Base-by-base conservation (phyloP, 2,797 vertebrate species). In the Coregonus suidteri region DNA sequence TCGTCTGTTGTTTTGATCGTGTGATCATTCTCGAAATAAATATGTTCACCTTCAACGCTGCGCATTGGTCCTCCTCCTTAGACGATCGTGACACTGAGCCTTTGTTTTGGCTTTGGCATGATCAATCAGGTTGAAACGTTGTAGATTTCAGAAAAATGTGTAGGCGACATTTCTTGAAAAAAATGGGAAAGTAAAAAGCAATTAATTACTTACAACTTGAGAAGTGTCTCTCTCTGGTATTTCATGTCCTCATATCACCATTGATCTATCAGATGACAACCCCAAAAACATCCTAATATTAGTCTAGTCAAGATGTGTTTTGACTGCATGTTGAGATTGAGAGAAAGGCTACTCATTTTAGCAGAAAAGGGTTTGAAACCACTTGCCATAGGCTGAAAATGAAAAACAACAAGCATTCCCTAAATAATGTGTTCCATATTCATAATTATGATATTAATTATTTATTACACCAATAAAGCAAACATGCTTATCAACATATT, bases 401-500 rank as follows among this genome's bases (percentile, higher is more conserved):
- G 35, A 35, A 35, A 35, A 35, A 35, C 35, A 35, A 35, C 35
- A 35, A 35, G 35, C 35, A 35, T 35, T 35, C 35, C 4, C 59
- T 64, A 64, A n/a, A 64, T 64, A n/a, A 11, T 64, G 20, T 64
- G 53, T 54, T 54, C 53, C 53, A 68, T 68, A 37, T 37, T 68
- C 16, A 68, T 67, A 35, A 68, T 16, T 35, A 34, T 67, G 15
- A 18, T 7, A 67, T 31, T 35, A 7, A 66, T 66, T 67, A 35
- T 34, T 35, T 35, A 35, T 35, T 35, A 35, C 35, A 35, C 65
- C 6, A 47, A 5, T 80, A 69, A 82, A 75, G 75, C 66, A 0
- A 74, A 73, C 37, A 9, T 0, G 4, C 76, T 84, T 79, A 73
- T 82, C 54, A 73, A 82, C 70, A 83, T 41, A 18, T 3, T 0